Evolutionary conservation across 2,113 vertebrate species (phyloP).

Genomic region (Ageneiosus marmoratus): DNA sequence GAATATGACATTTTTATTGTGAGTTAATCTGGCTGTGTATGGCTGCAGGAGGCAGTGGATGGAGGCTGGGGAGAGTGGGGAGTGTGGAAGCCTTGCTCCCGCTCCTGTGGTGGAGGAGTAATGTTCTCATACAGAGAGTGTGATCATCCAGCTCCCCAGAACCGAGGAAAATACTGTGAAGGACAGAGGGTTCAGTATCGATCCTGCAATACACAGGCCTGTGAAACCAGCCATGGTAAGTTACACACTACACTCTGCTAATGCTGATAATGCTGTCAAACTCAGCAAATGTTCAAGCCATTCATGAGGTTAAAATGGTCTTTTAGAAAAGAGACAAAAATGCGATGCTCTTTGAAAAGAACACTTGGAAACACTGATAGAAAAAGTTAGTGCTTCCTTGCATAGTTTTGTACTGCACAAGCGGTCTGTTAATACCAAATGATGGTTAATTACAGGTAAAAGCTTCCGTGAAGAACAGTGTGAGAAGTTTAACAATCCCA

Average conservation of each 20-base stretch:
- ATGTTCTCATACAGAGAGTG: slow-evolving; percentile 91
- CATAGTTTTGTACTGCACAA: background rate
- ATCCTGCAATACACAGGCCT: slow-evolving; percentile 85
- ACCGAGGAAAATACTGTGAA: slow-evolving; percentile 89
- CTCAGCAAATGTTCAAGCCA: background rate
- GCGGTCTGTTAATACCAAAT: background rate
- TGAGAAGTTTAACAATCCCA: slow-evolving; percentile 87
- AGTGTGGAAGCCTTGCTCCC: slow-evolving; percentile 87
- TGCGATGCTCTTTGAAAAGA: background rate
- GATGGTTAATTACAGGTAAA: slow-evolving; percentile 72
- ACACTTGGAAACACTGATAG: background rate
- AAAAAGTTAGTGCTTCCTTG: background rate
- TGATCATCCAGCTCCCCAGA: slow-evolving; percentile 79
- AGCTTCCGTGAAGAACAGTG: slow-evolving; percentile 96
- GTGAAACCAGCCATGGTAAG: slow-evolving; percentile 75
- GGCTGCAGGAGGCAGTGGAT: slow-evolving; percentile 76
- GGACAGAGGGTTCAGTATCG: slow-evolving; percentile 88
- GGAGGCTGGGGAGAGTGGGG: slow-evolving; percentile 90
- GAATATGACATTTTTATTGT: background rate
- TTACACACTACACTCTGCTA: slow-evolving; percentile 1
- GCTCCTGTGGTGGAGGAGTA: slow-evolving; percentile 91
- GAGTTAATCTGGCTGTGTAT: slow-evolving; percentile 14
- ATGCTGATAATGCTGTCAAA: background rate
- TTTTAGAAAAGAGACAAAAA: background rate
- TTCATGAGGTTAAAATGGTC: background rate